Evolutionary conservation across 2,888 invertebrate genomes (phyloP), one percentile per base, ranked within the genome.

Genomic region (Aphodius granarius): DNA sequence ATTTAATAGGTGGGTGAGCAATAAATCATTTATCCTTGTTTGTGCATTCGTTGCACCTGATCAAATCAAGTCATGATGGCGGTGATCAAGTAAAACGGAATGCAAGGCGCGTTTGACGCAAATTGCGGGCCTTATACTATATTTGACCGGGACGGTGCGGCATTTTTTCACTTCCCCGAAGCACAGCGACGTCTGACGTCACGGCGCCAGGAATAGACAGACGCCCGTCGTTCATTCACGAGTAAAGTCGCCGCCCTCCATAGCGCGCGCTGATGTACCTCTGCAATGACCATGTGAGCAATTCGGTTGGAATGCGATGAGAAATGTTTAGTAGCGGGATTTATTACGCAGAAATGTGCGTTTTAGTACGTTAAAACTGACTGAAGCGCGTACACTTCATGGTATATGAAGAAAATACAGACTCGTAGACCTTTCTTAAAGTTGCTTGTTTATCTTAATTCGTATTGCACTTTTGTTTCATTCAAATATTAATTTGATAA

Each of bases 151-250:
- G 43, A 43, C 43, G 43, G 43, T 43, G 43, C 43, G 43, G 43
- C 43, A 43, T 43, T 43, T 43, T 18, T 43, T 19, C 71, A 62
- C 63, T 71, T 63, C 23, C 19, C 19, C 22, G 23, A 19, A n/a
- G 62, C 18, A 19, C n/a, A 23, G 22, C 71, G 71, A 71, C 71
- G 71, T 71, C 71, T 68, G 68, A 71, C 71, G 71, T 43, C 71
- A 62, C 43, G 43, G 43, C 71, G 71, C 71, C 71, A 43, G 17
- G 43, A 71, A 71, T 71, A 71, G 19, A 71, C 43, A 71, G 19
- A 43, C 19, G 71, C 71, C 13, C 17, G 62, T 19, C 43, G 43
- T 43, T 43, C 71, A 71, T 71, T 71, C 71, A 71, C 71, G 71
- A 71, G 71, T 43, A 43, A 43, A 43, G 43, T 43, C 43, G 43